Evolutionary conservation across 2,888 invertebrate species (phyloP), one percentile per base, ranked within the genome.

Genomic region (Eupithecia abbreviata): DNA sequence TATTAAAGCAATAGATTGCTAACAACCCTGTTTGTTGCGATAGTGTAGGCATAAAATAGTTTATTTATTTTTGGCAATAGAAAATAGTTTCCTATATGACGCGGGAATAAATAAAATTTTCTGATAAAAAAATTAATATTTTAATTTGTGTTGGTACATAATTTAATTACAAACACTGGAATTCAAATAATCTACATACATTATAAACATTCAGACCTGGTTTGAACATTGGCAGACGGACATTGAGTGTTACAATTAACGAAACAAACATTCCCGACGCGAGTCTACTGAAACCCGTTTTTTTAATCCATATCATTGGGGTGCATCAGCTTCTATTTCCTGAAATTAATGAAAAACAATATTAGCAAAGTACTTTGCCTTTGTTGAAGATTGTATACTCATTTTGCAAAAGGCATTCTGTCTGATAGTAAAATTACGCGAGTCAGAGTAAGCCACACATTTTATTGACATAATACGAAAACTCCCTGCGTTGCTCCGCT

Each of bases 151-250:
- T 87, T 90, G 81, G 77, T 75, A 80, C 73, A 75, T 78, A 86
- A 90, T 88, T 92, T 91, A 92, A 90, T 92, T 83, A 84, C 82
- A 77, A 82, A 81, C 89, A 88, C 87, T 93, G 93, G 93, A 93
- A 93, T 92, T 89, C 82, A 86, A 88, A 89, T 88, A 88, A 87
- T 88, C 90, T 87, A 91, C 90, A 90, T 90, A 91, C 90, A 91
- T 89, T 67, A 89, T 87, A 88, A 88, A 87, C 87, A 89, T 88
- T 89, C 89, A 89, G 90, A 90, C 89, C 88, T 90, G 90, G 87
- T 90, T 91, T 90, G 89, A 91, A 92, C 89, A 90, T 86, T 71
- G 76, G 78, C 87, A 92, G 90, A 91, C 89, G 90, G 90, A 91
- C 90, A 89, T 87, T 88, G 87, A 86, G 85, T 88, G 86, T 83